Conservation (phyloP, 2,113 vertebrate genomes). For the Nymphicus hollandicus region DNA sequence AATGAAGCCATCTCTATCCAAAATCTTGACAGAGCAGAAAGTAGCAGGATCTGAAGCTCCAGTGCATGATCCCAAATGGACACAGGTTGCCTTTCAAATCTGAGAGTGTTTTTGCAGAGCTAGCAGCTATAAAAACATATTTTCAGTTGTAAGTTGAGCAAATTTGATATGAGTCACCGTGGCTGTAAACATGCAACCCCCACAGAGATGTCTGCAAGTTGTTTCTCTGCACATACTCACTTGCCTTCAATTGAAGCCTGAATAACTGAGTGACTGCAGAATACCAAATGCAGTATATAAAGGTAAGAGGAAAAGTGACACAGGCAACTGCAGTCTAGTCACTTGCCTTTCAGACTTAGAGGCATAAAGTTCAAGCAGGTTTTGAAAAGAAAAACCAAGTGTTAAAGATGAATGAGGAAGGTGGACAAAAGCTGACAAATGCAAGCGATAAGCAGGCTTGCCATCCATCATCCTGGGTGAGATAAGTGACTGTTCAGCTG, state of each 20-base stretch:
- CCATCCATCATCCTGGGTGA: background rate
- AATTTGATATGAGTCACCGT: constrained; percentile 11
- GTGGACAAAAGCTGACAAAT: background rate
- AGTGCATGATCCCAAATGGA: background rate
- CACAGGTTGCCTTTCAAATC: background rate
- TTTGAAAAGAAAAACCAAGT: background rate
- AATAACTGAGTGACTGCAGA: background rate
- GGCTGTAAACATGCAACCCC: constrained; percentile 15
- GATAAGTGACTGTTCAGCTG: background rate
- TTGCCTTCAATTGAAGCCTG: background rate
- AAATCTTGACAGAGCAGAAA: background rate
- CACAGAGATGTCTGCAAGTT: background rate
- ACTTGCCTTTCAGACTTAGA: background rate
- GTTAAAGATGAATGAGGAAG: background rate
- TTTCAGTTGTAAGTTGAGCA: constrained; percentile 1
- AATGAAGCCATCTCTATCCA: background rate
- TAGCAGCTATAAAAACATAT: background rate
- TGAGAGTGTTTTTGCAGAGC: background rate
- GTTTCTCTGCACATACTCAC: background rate
- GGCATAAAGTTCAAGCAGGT: background rate
- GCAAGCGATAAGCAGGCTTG: background rate
- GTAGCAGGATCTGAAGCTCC: background rate
- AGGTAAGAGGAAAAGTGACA: background rate
- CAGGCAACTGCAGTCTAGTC: background rate
- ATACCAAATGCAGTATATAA: background rate